phyloP scores from a whole-genome alignment of 2,113 vertebrate species.

The Cyprinodon variegatus region DNA sequence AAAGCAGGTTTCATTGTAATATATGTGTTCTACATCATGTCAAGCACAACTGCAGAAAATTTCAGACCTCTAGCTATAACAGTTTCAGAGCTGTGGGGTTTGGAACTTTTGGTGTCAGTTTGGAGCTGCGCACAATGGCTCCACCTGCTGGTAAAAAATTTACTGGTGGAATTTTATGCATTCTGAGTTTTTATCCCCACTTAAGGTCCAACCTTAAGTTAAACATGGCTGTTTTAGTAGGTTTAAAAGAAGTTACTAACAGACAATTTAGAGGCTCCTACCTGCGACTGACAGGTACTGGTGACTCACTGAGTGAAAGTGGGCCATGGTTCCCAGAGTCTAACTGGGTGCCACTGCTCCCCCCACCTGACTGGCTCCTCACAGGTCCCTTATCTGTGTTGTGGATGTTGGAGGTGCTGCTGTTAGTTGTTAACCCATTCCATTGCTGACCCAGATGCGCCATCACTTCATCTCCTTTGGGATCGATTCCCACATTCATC shows the following conservation, averaged over 20 bases:
- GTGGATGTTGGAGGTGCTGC: constrained; percentile 47
- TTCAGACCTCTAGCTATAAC: no score
- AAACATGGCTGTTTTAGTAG: neutral
- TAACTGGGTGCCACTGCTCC: constrained; percentile 87
- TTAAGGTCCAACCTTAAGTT: no score
- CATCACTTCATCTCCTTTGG: constrained; percentile 83
- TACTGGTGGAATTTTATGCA: no score
- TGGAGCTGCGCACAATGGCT: no score
- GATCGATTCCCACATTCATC: constrained; percentile 93
- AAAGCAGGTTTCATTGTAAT: no score
- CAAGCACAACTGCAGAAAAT: no score
- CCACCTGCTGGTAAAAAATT: no score
- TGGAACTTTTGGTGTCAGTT: no score
- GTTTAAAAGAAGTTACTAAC: neutral
- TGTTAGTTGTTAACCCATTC: constrained; percentile 72
- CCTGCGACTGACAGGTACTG: constrained; percentile 82
- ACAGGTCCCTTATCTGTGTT: constrained; percentile 68
- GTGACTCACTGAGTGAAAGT: constrained; percentile 86
- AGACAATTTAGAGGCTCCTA: constrained; percentile 58
- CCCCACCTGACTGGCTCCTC: constrained; percentile 64
- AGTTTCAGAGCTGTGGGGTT: no score
- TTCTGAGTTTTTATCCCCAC: no score
- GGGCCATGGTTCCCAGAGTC: constrained; percentile 77
- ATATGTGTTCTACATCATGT: no score
- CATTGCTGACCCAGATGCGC: constrained; percentile 83